Base-by-base conservation (phyloP, 2,113 vertebrate genomes). In the Cebus imitator region DNA sequence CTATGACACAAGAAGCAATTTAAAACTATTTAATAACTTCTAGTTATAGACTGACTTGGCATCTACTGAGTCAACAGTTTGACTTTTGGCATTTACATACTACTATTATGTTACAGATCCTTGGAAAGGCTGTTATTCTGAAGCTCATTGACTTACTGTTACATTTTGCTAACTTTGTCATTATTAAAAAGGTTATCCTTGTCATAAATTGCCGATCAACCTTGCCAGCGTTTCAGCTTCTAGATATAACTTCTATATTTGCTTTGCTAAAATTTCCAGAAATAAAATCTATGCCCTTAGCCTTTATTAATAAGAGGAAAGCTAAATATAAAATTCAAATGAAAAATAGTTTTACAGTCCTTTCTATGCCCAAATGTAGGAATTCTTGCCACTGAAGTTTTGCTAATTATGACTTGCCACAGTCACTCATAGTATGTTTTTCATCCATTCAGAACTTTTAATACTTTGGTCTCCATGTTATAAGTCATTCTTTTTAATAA, bases 321-420 rank as follows among this genome's bases (percentile, higher is more conserved):
- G 61, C 37, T 27, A 93, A 91, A 52, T 75, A 70, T 58, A 93
- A 78, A 88, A 61, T 73, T 55, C n/a, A 92, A 87, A 81, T 73
- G 32, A 75, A 89, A 91, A 66, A 52, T 83, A 82, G 21, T 93
- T 80, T 93, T 75, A 25, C 25, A 43, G 32, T 43, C 40, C 32
- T 50, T 76, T 37, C 45, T 66, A 64, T 35, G 40, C 45, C 14
- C 55, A 86, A 82, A 92, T 40, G 2, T 37, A 89, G 92, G 45
- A 73, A 66, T 9, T 13, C 32, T 43, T 27, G 64, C 32, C 57
- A 86, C 2, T 45, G 43, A 82, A 64, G 80, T 55, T 21, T 87
- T 85, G 40, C 3, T 75, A 80, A 81, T 68, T 76, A 73, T 32
- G 13, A 89, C 30, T 76, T 78, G 50, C 11, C 18, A 61, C 5